Conservation (phyloP, 2,888 invertebrate species). For the Proisotoma minuta region DNA sequence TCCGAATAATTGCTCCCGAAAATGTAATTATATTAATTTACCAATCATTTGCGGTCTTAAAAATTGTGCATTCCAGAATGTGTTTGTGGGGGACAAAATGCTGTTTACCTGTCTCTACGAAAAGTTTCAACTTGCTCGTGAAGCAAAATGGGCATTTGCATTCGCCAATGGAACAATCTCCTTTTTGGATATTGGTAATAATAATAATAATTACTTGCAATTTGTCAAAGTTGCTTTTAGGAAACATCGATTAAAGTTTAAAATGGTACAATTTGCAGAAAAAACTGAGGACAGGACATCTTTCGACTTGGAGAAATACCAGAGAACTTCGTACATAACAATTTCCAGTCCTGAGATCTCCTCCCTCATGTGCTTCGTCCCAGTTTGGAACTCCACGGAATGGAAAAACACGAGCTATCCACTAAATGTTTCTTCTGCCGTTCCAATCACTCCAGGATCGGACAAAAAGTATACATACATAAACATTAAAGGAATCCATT, state of each 20-base stretch:
- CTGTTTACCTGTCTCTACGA: conserved; percentile 38
- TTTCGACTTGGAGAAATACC: conserved; percentile 32
- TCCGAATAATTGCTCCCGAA: conserved; percentile 36
- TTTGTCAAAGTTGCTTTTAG: too few species aligned
- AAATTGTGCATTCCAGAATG: too few species aligned
- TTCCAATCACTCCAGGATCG: conserved; percentile 26
- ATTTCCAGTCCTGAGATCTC: conserved; percentile 28
- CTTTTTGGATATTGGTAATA: conserved; percentile 34
- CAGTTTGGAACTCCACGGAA: conserved; percentile 32
- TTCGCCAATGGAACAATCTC: conserved; percentile 32
- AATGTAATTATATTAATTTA: too few species aligned
- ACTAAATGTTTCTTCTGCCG: conserved; percentile 27
- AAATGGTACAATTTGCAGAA: conserved; percentile 12
- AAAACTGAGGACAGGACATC: conserved; percentile 29
- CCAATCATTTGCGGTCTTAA: too few species aligned
- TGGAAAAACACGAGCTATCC: conserved; percentile 32
- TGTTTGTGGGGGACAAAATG: conserved; percentile 38
- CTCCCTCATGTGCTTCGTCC: conserved; percentile 36
- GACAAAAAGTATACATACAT: conserved; percentile 32
- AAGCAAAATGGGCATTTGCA: conserved; percentile 29
- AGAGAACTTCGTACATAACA: conserved; percentile 32
- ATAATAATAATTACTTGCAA: too few species aligned
- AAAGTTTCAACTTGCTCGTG: conserved; percentile 34
- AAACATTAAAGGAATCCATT: too few species aligned
- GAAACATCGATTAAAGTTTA: too few species aligned